Base-by-base conservation (phyloP, 1,140 invertebrate genomes). In the Rhyacophila brunnea region DNA sequence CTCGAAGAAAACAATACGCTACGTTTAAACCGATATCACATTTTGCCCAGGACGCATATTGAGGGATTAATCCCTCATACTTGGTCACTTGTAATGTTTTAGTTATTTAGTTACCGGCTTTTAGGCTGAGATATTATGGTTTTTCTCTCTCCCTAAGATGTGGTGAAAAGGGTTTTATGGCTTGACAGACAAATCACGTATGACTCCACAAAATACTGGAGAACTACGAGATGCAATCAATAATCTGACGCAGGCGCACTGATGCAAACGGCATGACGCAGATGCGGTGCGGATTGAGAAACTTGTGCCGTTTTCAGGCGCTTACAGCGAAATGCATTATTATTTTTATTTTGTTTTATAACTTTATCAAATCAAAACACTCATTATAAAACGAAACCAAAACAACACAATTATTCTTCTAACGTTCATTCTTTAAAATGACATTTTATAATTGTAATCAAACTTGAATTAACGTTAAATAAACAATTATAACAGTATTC, bases 31-130 rank as follows among this genome's bases (percentile, higher is more conserved):
- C 23, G 23, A 5, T 5, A 28, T 28, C 23, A 28, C 23, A 28
- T 28, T 28, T 28, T 28, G 23, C 9, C 23, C 23, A 5, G 9
- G 9, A 28, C 47, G 15, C 32, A 14, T 52, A 15, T 6, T 10
- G 49, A 52, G 49, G 49, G 49, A 52, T 38, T 52, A n/a, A 52
- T 52, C 49, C 49, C 49, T 52, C 49, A 52, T 52, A 17, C 28
- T 19, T 11, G 35, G 11, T n/a, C 10, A 18, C 19, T 17, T 10
- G 17, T 9, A 23, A n/a, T 14, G 17, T 13, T 2, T 32, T 14
- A 6, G 45, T 5, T 11, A 4, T 9, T 10, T 35, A 28, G 9
- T 5, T 28, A 9, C 23, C 23, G 23, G 23, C 23, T 28, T 18
- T 50, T n/a, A 13, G 32, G 32, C 9, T 47, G n/a, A n/a, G n/a